Conservation (phyloP, 1,140 invertebrate genomes). For the Drosophila tsacasi region DNA sequence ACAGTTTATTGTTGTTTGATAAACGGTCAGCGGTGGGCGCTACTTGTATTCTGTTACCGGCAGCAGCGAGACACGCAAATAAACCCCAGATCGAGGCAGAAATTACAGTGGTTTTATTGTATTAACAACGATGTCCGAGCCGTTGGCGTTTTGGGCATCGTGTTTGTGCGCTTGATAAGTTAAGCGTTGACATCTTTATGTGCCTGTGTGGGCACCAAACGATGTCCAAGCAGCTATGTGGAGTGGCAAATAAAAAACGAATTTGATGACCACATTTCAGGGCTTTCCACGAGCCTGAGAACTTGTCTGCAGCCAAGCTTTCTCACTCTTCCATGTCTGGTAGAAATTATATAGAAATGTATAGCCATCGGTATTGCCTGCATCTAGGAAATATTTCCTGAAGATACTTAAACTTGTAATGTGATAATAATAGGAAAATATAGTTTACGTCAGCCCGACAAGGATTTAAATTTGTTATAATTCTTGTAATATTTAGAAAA, state of each 20-base stretch:
- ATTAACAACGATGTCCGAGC: slow-evolving; percentile 61
- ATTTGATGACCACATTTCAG: slow-evolving; percentile 29
- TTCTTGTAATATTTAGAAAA: not conserved
- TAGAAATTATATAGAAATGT: no score
- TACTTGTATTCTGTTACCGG: slow-evolving; percentile 77
- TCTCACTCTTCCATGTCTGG: not conserved
- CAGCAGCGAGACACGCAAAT: slow-evolving; percentile 67
- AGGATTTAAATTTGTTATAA: not conserved
- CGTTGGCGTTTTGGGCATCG: slow-evolving; percentile 38
- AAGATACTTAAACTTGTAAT: not conserved
- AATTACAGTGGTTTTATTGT: slow-evolving; percentile 80
- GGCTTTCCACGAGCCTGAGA: slow-evolving; percentile 54
- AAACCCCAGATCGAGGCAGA: slow-evolving; percentile 65
- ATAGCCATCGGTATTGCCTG: not conserved
- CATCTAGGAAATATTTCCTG: not conserved
- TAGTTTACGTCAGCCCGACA: not conserved
- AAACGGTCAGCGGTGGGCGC: slow-evolving; percentile 79
- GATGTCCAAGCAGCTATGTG: slow-evolving; percentile 42
- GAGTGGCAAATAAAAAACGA: slow-evolving; percentile 58
- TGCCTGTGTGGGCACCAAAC: slow-evolving; percentile 76
- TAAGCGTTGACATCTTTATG: slow-evolving; percentile 83
- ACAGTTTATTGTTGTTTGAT: slow-evolving; percentile 84
- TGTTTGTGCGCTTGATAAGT: slow-evolving; percentile 72
- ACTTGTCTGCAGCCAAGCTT: slow-evolving; percentile 29
- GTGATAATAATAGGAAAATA: no score